Base-by-base conservation (phyloP, 2,113 vertebrate genomes). In the Hoplias malabaricus region DNA sequence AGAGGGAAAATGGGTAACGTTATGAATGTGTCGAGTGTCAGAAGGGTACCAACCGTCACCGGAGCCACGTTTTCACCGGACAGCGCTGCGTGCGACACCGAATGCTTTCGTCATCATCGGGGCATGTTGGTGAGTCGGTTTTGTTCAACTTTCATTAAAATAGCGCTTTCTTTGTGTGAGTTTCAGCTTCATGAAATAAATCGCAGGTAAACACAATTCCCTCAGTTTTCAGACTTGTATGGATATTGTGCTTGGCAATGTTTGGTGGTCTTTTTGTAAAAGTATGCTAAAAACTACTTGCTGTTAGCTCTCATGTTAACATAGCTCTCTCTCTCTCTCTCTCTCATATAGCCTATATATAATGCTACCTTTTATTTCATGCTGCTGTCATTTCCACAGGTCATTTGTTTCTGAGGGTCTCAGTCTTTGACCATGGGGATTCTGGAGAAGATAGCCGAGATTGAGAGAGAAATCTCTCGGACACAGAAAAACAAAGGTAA, bases 401-500 rank as follows among this genome's bases (percentile, higher is more conserved):
- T 40, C 46, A 56, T 34, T 13, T 21, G 50, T 34, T 9, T 73
- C 29, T 16, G 69, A 81, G 46, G 19, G 59, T 11, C 7, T 27
- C 73, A 67, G 14, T 57, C 53, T 53, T 56, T 10, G 63, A 84
- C 54, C 0, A 98, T 98, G 97, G 97, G 97, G n/a, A 98, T 98
- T 86, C 79, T 96, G 61, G 96, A 98, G 78, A 98, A 98, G 88
- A 98, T 98, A 84, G 89, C 95, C 7, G 96, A 98, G 91, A 97
- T 98, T 82, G 97, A 98, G 93, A 94, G 91, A 90, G 96, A 98
- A 91, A 98, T 98, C 80, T 92, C 95, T 74, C 94, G 96, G 80
- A 98, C 96, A 19, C 96, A 98, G 92, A 98, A 98, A 90, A 98
- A 98, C 86, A 98, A 98, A 93, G 96, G 96, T 96, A 80, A 78